Base-by-base conservation (phyloP, 2,113 vertebrate genomes). In the Hyla sarda region DNA sequence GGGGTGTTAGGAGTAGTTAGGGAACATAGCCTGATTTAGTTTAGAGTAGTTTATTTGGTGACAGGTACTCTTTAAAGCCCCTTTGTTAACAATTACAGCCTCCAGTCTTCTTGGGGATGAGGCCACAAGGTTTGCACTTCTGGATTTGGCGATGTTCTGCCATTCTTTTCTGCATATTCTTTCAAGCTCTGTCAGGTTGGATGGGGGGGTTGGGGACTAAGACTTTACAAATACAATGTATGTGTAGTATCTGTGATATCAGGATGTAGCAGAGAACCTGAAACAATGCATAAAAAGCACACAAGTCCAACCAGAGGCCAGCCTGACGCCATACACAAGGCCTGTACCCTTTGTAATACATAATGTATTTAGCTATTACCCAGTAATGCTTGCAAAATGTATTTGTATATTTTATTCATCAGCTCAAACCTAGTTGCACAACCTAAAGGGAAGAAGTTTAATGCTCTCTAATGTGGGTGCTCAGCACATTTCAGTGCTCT, bases 401-500 rank as follows among this genome's bases (percentile, higher is more conserved):
- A 19, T 69, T 23, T 71, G 11, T 37, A 37, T 28, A 2, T 28
- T 62, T 25, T 62, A 71, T 71, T 71, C 19, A 71, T 71, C 67
- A 37, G 67, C 34, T 71, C 67, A 71, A 3, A 37, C 25, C 30
- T 50, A 19, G 28, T 77, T 77, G 48, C 74, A 77, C 74, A 77
- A 77, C 54, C 74, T 77, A 28, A 50, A 71, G 1, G n/a, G 52
- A 28, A 52, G 73, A 16, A 71, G 19, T 34, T 34, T 75, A 75
- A 75, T 45, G 45, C 72, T 48, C 72, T 28, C 45, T 75, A 75
- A 75, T 75, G 47, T 76, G 45, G 41, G 60, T 7, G 17, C 23
- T 83, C 69, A 74, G 82, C 82, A 74, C 56, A 74, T 83, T 83
- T 52, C 47, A 77, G 48, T 30, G 25, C 50, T 58, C 23, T 83